phyloP scores from a whole-genome alignment of 2,888 invertebrate species.

The Periphyllus acericola region DNA sequence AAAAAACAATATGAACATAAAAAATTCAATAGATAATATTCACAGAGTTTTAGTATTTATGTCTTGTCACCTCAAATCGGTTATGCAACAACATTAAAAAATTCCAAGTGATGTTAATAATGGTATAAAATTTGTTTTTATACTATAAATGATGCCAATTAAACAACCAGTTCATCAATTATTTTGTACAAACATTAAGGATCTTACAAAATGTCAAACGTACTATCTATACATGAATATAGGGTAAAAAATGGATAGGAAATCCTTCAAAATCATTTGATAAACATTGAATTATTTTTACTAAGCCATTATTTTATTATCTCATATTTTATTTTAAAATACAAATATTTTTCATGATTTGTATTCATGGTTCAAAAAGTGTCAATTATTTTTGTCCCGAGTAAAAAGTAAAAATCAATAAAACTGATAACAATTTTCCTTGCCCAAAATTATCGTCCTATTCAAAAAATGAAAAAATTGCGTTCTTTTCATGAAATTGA shows the following conservation, averaged over 20 bases:
- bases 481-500: too few relatives aligned
- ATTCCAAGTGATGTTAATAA: background rate
- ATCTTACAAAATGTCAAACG: conserved; percentile 13
- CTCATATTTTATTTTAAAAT: background rate
- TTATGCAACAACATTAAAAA: conserved; percentile 33
- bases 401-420: background rate
- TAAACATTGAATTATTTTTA: background rate
- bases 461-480: too few relatives aligned
- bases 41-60: conserved; percentile 46
- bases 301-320: background rate
- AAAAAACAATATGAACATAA: conserved; percentile 47
- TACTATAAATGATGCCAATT: conserved; percentile 15
- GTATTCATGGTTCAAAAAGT: background rate
- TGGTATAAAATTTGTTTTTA: too few relatives aligned
- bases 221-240: background rate
- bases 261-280: background rate
- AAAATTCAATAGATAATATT: conserved; percentile 45
- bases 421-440: background rate
- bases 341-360: background rate
- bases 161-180: background rate
- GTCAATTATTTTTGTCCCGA: background rate
- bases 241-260: background rate
- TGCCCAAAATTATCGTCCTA: too few relatives aligned
- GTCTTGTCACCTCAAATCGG: conserved; percentile 51
- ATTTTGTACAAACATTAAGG: background rate